Evolutionary conservation across 2,888 invertebrate genomes (phyloP).

Genomic region (Minunthozetes semirufus): DNA sequence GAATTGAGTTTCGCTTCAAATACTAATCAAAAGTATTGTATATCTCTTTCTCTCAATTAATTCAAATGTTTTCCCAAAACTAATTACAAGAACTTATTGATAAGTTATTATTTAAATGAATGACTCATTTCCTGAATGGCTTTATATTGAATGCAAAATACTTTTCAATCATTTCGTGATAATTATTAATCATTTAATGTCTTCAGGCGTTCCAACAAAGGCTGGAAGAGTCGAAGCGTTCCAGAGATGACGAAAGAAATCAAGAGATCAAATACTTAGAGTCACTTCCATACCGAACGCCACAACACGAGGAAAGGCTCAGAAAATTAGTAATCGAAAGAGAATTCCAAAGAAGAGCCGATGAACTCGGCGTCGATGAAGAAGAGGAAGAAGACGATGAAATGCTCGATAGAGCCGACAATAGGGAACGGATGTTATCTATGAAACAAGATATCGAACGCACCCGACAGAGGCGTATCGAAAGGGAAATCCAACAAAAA

Average conservation of each 20-base stretch:
- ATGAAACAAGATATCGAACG: constrained; percentile 51
- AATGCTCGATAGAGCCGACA: constrained; percentile 46
- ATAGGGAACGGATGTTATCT: constrained; percentile 48
- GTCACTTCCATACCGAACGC: constrained; percentile 60
- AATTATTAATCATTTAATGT: background rate
- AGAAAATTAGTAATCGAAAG: constrained; percentile 82
- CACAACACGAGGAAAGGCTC: constrained; percentile 78
- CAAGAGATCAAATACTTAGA: constrained; percentile 76
- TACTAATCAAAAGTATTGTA: background rate
- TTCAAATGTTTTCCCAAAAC: background rate
- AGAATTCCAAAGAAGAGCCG: constrained; percentile 85
- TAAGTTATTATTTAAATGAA: background rate
- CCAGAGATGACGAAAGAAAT: constrained; percentile 83
- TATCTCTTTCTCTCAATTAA: background rate
- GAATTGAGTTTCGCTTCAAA: background rate
- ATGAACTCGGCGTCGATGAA: constrained; percentile 62
- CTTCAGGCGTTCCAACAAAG: constrained; percentile 60
- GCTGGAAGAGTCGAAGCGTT: constrained; percentile 63
- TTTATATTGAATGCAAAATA: no score
- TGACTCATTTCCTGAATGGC: background rate
- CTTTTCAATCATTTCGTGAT: background rate
- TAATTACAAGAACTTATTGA: background rate
- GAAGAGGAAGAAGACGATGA: constrained; percentile 56
- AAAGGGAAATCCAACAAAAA: constrained; percentile 33
- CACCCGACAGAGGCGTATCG: constrained; percentile 44